A percentile compares a stretch with the other conserved stretches of the same genome.
Evolutionary conservation across 2,113 vertebrate genomes (phyloP).

Genomic region (Stegostoma tigrinum): DNA sequence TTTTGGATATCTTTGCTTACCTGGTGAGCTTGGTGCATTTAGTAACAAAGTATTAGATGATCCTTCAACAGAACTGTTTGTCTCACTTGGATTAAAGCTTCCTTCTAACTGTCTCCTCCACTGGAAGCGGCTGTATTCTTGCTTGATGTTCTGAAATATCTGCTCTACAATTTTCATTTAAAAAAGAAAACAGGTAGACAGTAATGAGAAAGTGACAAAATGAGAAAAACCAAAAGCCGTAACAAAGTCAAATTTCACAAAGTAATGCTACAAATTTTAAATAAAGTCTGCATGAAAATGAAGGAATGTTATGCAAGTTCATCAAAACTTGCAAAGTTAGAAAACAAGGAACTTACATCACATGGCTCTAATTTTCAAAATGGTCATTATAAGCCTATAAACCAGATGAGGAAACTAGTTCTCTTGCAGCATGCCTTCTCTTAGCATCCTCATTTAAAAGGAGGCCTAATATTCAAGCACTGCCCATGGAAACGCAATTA

Average conservation of each 20-base stretch:
- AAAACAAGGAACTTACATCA: neutral
- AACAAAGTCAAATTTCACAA: neutral
- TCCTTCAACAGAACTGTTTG: slow-evolving; percentile 60
- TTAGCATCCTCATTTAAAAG: no score
- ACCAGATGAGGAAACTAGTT: neutral
- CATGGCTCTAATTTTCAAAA: neutral
- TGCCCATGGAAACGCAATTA: no score
- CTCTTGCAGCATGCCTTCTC: no score
- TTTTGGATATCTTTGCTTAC: slow-evolving; percentile 48
- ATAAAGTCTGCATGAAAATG: neutral
- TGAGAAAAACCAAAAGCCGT: neutral
- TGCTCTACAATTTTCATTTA: slow-evolving; percentile 60
- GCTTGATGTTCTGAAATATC: slow-evolving; percentile 86
- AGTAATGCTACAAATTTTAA: neutral
- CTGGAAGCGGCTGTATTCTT: slow-evolving; percentile 84
- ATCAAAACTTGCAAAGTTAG: neutral
- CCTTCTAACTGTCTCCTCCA: slow-evolving; percentile 81
- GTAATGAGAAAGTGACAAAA: neutral
- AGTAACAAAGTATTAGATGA: slow-evolving; percentile 64
- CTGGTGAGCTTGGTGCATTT: slow-evolving; percentile 72
- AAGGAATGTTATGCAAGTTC: no score
- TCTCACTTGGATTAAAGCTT: slow-evolving; percentile 75
- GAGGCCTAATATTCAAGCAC: no score
- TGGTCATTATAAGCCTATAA: neutral
- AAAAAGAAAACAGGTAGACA: slow-evolving; percentile 39